Conservation (phyloP, 2,888 invertebrate genomes). For the Byasa hedistus region DNA sequence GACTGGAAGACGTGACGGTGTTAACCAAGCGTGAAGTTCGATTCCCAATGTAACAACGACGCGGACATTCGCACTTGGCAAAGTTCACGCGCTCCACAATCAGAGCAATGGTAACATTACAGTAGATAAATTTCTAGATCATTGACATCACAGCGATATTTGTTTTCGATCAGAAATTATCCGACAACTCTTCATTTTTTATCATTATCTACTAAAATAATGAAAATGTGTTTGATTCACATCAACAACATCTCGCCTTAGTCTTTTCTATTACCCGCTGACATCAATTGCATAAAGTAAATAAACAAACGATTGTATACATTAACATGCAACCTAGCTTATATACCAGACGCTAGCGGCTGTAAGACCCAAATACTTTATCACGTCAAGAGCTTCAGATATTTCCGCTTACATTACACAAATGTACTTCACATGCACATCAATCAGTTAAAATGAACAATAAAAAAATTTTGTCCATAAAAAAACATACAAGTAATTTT, state of each 20-base stretch:
- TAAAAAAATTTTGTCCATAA: too few relatives aligned
- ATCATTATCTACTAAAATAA: slow-evolving; percentile 1
- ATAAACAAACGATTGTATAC: background rate
- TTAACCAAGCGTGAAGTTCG: slow-evolving; percentile 13
- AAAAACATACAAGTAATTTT: too few relatives aligned
- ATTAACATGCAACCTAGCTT: background rate
- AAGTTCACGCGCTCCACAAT: slow-evolving; percentile 24
- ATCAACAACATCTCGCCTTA: background rate
- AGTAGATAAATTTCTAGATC: slow-evolving; percentile 24
- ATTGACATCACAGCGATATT: background rate
- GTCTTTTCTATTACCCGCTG: background rate
- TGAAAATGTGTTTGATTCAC: background rate
- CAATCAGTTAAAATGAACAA: too few relatives aligned
- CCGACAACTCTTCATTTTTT: background rate
- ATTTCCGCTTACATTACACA: too few relatives aligned
- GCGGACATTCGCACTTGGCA: slow-evolving; percentile 21
- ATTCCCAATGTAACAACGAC: slow-evolving; percentile 5
- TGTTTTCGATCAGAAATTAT: background rate
- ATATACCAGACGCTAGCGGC: too few relatives aligned
- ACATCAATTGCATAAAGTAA: background rate
- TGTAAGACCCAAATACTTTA: too few relatives aligned
- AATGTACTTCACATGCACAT: too few relatives aligned
- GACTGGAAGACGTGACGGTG: slow-evolving; percentile 16
- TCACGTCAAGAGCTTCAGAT: too few relatives aligned
- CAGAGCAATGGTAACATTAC: slow-evolving; percentile 13